Evolutionary conservation across 1,140 invertebrate genomes (phyloP).

Genomic region (Lordiphosa clarofinis): DNA sequence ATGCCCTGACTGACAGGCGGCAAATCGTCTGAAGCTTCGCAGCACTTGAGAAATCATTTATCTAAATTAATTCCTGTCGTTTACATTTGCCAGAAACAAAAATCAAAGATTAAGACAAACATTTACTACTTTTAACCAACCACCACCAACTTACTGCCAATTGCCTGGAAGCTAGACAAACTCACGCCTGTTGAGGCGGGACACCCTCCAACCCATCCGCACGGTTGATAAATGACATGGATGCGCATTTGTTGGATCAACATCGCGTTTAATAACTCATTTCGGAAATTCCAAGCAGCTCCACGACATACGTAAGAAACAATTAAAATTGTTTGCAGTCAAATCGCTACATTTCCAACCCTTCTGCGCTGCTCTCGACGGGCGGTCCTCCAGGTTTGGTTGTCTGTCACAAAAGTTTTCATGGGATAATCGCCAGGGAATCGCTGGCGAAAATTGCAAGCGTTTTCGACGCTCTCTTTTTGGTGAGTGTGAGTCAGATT

Average conservation of each 20-base stretch:
- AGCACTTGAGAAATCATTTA: slow-evolving; percentile 79
- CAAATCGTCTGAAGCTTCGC: slow-evolving; percentile 53
- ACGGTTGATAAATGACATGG: slow-evolving; percentile 74
- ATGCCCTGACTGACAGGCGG: slow-evolving; percentile 67
- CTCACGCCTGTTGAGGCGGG: slow-evolving; percentile 35
- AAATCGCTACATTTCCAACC: slow-evolving; percentile 47
- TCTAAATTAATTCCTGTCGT: slow-evolving; percentile 80
- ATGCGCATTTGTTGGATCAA: slow-evolving; percentile 58
- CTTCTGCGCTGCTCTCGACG: slow-evolving; percentile 14
- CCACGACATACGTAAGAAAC: slow-evolving; percentile 51
- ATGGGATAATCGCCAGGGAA: slow-evolving; percentile 40
- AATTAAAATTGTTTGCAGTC: slow-evolving; percentile 67
- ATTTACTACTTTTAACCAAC: slow-evolving; percentile 60
- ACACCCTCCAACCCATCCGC: background rate
- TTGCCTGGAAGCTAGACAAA: slow-evolving; percentile 50
- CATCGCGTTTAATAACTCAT: slow-evolving; percentile 78
- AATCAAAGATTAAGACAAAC: slow-evolving; percentile 80
- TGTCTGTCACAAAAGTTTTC: slow-evolving; percentile 25
- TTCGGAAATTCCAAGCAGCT: slow-evolving; percentile 69
- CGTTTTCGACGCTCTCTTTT: background rate
- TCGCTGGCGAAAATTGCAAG: slow-evolving; percentile 13
- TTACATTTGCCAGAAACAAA: slow-evolving; percentile 78
- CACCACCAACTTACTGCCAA: slow-evolving; percentile 29
- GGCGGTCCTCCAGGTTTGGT: slow-evolving; percentile 7
- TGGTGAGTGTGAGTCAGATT: slow-evolving; percentile 14